Percentiles rank a stretch among this genome's conserved stretches.
Conservation (phyloP, 2,113 vertebrate species). For the Candoia aspera region DNA sequence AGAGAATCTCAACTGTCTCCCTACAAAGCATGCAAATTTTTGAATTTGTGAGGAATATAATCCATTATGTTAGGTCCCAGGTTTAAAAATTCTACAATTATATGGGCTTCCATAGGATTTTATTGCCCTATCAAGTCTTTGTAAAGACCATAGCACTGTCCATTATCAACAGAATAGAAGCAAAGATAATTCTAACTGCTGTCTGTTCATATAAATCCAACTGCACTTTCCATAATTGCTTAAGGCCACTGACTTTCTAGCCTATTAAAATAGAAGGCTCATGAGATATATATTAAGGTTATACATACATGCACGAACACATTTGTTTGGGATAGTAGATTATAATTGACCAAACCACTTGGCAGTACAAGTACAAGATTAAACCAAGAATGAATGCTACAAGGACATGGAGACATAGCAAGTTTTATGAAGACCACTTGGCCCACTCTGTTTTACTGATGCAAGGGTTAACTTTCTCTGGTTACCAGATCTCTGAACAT, state of each 20-base stretch:
- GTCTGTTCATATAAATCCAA: slow-evolving; percentile 19
- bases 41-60: slow-evolving; percentile 26
- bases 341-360: not conserved
- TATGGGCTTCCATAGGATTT: slow-evolving; percentile 24
- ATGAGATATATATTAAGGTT: slow-evolving; percentile 4
- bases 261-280: slow-evolving; percentile 9
- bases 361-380: not conserved
- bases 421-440: not conserved
- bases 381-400: not conserved
- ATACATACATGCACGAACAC: not conserved
- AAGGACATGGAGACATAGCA: not conserved
- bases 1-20: slow-evolving; percentile 27
- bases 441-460: not conserved
- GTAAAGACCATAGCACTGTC: slow-evolving; percentile 11
- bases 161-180: slow-evolving; percentile 21
- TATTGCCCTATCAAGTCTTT: slow-evolving; percentile 20
- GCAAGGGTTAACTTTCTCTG: not conserved
- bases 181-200: slow-evolving; percentile 12
- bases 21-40: slow-evolving; percentile 10
- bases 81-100: slow-evolving; percentile 20
- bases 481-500: not conserved
- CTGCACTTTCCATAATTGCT: slow-evolving; percentile 21
- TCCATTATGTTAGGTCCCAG: slow-evolving; percentile 31
- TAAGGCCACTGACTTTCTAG: not conserved
- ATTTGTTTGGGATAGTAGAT: not conserved